Evolutionary conservation across 2,113 vertebrate genomes (phyloP).

Genomic region (Nerophis lumbriciformis): DNA sequence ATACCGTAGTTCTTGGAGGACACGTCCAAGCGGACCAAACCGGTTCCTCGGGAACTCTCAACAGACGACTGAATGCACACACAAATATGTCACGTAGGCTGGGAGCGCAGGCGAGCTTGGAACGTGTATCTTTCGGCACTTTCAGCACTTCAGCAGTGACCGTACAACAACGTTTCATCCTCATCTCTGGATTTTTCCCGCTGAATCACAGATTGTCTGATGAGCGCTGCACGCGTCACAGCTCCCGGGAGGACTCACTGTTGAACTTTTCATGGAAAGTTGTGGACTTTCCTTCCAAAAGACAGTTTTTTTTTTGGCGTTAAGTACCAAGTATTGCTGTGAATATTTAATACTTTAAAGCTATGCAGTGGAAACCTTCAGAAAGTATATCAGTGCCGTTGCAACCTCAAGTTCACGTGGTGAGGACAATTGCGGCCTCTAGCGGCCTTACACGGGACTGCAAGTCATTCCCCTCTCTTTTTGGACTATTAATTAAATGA

Average conservation of each 20-base stretch:
- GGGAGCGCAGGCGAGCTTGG: no score
- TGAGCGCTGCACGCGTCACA: conserved; percentile 45
- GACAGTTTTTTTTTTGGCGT: neutral
- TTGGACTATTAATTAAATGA: no score
- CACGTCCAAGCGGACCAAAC: conserved; percentile 19
- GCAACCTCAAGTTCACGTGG: neutral
- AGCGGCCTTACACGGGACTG: conserved; percentile 13
- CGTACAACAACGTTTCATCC: conserved; percentile 9
- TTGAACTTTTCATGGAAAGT: neutral
- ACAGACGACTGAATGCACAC: conserved; percentile 1
- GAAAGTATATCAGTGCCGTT: neutral
- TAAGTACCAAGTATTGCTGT: no score
- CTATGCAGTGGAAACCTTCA: neutral
- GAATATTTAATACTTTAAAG: no score
- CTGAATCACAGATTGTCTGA: conserved; percentile 37
- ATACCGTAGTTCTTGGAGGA: no score
- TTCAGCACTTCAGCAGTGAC: neutral
- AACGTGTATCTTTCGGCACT: no score
- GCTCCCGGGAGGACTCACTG: conserved; percentile 23
- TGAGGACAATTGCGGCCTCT: conserved; percentile 30
- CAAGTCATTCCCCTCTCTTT: neutral
- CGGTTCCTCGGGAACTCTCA: conserved; percentile 11
- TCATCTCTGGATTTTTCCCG: conserved; percentile 57
- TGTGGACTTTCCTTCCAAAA: neutral
- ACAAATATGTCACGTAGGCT: conserved; percentile 44